phyloP scores from a whole-genome alignment of 2,113 vertebrate genomes.

The Holacanthus passer region DNA sequence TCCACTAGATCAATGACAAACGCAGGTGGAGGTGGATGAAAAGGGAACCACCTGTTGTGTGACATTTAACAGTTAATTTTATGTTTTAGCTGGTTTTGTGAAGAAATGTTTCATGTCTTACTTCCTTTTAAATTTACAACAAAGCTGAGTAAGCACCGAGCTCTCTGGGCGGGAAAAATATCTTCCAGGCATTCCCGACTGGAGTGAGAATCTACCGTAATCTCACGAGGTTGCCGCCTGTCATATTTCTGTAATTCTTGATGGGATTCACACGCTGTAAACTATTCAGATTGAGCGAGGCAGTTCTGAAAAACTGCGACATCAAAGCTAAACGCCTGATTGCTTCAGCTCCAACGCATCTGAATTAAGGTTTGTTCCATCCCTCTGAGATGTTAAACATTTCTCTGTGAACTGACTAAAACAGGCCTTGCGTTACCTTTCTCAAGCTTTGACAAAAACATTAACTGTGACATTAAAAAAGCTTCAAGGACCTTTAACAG shows the following conservation, averaged over 20 bases:
- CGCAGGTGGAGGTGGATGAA: constrained; percentile 41
- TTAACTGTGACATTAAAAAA: background rate
- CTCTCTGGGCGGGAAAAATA: constrained; percentile 17
- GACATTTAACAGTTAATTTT: constrained; percentile 51
- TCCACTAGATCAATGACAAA: constrained; percentile 51
- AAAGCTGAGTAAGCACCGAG: background rate
- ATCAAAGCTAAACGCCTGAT: constrained; percentile 53
- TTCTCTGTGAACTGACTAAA: constrained; percentile 23
- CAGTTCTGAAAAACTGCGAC: constrained; percentile 9
- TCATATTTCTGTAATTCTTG: constrained; percentile 49
- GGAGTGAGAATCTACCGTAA: constrained; percentile 39
- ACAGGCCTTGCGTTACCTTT: constrained; percentile 3
- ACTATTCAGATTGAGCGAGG: constrained; percentile 11
- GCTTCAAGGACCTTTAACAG: constrained; percentile 16
- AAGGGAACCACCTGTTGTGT: constrained; percentile 47
- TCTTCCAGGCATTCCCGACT: constrained; percentile 30
- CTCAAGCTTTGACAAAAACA: constrained; percentile 22
- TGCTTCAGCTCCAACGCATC: constrained; percentile 12
- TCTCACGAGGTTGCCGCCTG: constrained; percentile 48
- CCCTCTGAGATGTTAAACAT: constrained; percentile 37
- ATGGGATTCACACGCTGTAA: constrained; percentile 48
- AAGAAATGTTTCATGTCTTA: constrained; percentile 18
- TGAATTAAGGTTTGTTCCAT: constrained; percentile 15
- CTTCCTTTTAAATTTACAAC: constrained; percentile 31
- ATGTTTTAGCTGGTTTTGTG: constrained; percentile 19